Evolutionary conservation across 2,113 vertebrate species (phyloP).

Genomic region (Phrynosoma platyrhinos): DNA sequence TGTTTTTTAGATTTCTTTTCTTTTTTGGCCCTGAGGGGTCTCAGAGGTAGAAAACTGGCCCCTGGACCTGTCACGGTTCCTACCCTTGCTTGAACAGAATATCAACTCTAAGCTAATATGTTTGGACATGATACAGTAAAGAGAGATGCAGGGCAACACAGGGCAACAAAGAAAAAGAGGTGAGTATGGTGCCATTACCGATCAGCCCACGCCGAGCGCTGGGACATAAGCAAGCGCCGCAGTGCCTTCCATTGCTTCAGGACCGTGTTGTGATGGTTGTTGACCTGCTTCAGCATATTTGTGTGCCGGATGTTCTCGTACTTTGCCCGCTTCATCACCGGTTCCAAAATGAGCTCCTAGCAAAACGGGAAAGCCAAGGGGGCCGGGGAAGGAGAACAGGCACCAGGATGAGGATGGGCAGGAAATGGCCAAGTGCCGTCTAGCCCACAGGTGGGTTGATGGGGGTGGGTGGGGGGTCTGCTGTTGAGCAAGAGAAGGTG

Average conservation of each 20-base stretch:
- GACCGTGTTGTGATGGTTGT: conserved; percentile 84
- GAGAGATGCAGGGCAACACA: too few relatives aligned
- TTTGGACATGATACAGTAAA: too few relatives aligned
- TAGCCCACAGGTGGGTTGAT: too few relatives aligned
- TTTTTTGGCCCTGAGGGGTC: too few relatives aligned
- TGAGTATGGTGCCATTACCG: conserved; percentile 71
- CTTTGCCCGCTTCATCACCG: conserved; percentile 78
- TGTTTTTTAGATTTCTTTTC: too few relatives aligned
- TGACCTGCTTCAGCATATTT: conserved; percentile 83
- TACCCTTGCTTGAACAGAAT: too few relatives aligned
- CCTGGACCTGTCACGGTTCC: too few relatives aligned
- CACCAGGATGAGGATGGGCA: not conserved
- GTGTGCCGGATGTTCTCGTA: conserved; percentile 84
- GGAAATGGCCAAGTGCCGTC: rapidly evolving
- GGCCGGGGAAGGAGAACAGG: not conserved
- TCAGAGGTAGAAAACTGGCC: too few relatives aligned
- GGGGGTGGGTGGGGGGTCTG: not conserved
- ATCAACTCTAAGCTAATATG: too few relatives aligned
- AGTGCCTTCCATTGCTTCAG: conserved; percentile 89
- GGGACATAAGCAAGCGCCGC: conserved; percentile 85
- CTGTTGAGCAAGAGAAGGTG: too few relatives aligned
- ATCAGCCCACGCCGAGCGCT: conserved; percentile 90
- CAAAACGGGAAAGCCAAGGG: rapidly evolving
- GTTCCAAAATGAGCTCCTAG: conserved; percentile 89
- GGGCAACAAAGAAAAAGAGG: too few relatives aligned